Conservation (phyloP, 1,140 invertebrate genomes). For the Mactra quadrangularis region DNA sequence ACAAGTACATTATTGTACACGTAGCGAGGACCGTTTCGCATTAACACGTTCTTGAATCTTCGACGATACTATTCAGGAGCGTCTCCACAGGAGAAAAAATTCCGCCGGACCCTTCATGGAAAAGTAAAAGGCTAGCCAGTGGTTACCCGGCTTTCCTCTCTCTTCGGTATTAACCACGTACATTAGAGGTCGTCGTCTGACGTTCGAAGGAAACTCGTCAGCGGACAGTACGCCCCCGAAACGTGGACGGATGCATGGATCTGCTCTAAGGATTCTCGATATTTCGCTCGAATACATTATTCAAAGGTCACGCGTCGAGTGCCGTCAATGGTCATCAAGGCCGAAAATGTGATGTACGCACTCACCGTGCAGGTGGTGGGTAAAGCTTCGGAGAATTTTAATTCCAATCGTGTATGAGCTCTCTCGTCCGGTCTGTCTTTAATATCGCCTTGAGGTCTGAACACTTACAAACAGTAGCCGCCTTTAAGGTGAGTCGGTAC, state of each 20-base stretch:
- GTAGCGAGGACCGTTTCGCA: constrained; percentile 1
- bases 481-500: too few relatives aligned
- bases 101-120: constrained; percentile 5
- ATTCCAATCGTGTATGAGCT: too few relatives aligned
- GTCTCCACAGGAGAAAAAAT: too few relatives aligned
- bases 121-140: constrained; percentile 29
- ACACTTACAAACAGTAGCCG: too few relatives aligned
- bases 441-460: too few relatives aligned
- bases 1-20: not conserved
- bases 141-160: not conserved
- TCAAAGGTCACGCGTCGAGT: too few relatives aligned
- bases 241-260: not conserved
- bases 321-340: not conserved
- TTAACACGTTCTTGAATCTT: constrained; percentile 12
- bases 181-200: not conserved
- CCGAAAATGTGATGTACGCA: constrained; percentile 5
- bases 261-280: too few relatives aligned
- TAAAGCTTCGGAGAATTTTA: constrained; percentile 23
- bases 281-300: too few relatives aligned
- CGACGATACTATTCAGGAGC: not conserved
- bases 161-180: constrained; percentile 20
- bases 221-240: constrained; percentile 1
- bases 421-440: too few relatives aligned
- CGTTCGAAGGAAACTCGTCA: not conserved
- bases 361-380: constrained; percentile 15